Evolutionary conservation across 2,113 vertebrate species (phyloP), one percentile per base, ranked within the genome.

Genomic region (Phyllostomus hastatus): DNA sequence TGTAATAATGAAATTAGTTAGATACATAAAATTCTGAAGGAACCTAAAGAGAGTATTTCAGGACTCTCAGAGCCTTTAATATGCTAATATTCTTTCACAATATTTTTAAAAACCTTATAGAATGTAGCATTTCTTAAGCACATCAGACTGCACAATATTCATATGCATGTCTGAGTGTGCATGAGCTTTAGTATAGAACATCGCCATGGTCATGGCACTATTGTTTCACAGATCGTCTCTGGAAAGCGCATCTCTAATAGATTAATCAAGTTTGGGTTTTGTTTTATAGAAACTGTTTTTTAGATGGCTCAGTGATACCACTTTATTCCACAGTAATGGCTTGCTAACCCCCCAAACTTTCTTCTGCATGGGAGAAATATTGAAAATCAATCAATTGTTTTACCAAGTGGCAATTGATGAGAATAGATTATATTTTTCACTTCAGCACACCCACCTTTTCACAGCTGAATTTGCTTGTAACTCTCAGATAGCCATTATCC

Each of bases 331-430:
- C 9, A 41, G 22, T 31, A 81, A 61, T 85, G 48, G 46, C n/a
- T 94, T 90, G 72, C 64, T 90, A 88, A 88, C 33, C 10, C 33
- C 9, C 41, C 94, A 91, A 38, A 31, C 31, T 31, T 88, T 70
- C 83, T 22, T 88, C 78, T 69, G 20, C 16, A 46, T 81, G 57
- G 24, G 35, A 59, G 28, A 88, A 95, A 54, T 84, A 94, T 10
- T 88, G 46, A 72, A 97, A 94, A 95, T 86, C 52, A 95, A 72
- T 95, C 67, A 80, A 87, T 52, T 73, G 7, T 72, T 87, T 95
- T 85, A 76, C 43, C 15, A 90, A 76, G n/a, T 70, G 50, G 22
- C 19, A 64, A 75, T 83, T 83, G 66, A 70, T 89, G 35, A 91
- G 24, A 82, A 90, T 22, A 94, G 67, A 87, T 89, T 83, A 96